phyloP scores from a whole-genome alignment of 2,797 vertebrate species.

The Crocidura indochinensis region DNA sequence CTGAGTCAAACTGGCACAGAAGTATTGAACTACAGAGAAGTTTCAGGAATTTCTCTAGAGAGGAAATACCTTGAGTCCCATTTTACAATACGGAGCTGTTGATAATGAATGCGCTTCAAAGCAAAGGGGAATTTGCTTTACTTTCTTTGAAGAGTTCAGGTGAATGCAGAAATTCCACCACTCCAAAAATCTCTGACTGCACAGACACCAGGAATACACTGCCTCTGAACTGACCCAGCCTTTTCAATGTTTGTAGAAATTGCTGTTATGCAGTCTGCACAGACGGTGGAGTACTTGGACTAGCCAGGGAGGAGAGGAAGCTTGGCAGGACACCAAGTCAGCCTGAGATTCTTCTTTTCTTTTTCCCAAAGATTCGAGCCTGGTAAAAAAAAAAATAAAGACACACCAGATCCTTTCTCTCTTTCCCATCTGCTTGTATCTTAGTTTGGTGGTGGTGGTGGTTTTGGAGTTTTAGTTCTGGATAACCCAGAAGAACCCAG shows the following conservation, averaged over 20 bases:
- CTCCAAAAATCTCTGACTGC: background rate
- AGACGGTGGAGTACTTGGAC: conserved; percentile 86
- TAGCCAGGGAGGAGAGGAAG: conserved; percentile 69
- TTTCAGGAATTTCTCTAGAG: conserved; percentile 78
- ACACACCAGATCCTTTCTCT: conserved; percentile 65
- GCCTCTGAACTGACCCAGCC: conserved; percentile 60
- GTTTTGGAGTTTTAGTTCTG: background rate
- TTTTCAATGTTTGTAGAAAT: conserved; percentile 67
- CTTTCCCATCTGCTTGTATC: conserved; percentile 47
- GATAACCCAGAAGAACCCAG: conserved; percentile 1
- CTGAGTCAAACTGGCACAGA: conserved; percentile 78
- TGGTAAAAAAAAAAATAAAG: conserved; percentile 75
- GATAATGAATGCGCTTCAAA: conserved; percentile 79
- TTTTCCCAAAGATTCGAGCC: conserved; percentile 47
- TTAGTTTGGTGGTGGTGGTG: conserved; percentile 23
- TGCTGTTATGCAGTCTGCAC: conserved; percentile 84
- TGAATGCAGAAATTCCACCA: conserved; percentile 66
- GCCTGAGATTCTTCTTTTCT: conserved; percentile 17
- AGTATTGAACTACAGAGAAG: conserved; percentile 73
- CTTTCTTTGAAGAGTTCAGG: conserved; percentile 72
- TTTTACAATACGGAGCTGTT: conserved; percentile 77
- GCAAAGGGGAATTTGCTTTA: conserved; percentile 44
- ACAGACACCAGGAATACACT: conserved; percentile 53
- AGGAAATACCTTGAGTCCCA: conserved; percentile 80
- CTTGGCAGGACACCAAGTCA: conserved; percentile 73